Evolutionary conservation across 2,113 vertebrate species (phyloP), one percentile per base, ranked within the genome.

Genomic region (Hirundichthys speculiger): DNA sequence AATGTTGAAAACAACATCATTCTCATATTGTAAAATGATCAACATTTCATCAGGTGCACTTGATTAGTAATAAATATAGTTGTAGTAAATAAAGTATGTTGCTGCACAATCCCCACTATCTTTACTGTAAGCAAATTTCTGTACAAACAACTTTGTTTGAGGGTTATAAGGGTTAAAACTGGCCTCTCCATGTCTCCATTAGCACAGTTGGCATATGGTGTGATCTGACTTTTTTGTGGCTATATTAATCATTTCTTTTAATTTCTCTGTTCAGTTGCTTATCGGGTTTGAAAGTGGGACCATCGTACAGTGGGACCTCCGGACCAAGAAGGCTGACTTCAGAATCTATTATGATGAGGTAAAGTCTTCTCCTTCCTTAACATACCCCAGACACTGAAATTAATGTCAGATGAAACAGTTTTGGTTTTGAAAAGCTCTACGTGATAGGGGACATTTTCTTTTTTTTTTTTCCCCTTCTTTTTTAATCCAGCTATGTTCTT

Each of bases 301-400:
- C 3, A 91, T 99, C 0, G 95, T 99, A 15, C 91, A 98, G 78
- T 99, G 96, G 98, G 97, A 99, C 75, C 91, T 99, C 38, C 88
- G 95, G 77, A 94, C 83, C 64, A 99, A 99, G 91, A 94, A 95
- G 90, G 96, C 94, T 2, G 97, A 99, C 69, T 89, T 99, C 83
- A 94, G 98, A 85, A 93, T 98, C 88, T 97, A 98, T 88, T 99
- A 99, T 34, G 96, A 98, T 90, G 98, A 99, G 96, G 98, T 99
- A 87, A 95, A 90, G 34, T 40, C 12, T 12, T 13, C 20, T 40
- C 2, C 20, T 38, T 2, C 15, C 16, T 46, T 3, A 12, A 43
- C 5, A 5, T n/a, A 45, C 3, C 12, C 10, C 9, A 60, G 19
- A 48, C 2, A 40, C 13, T 5, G 9, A 48, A 48, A 43, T 12